Conservation (phyloP, 2,113 vertebrate genomes). For the Rhombomys opimus region DNA sequence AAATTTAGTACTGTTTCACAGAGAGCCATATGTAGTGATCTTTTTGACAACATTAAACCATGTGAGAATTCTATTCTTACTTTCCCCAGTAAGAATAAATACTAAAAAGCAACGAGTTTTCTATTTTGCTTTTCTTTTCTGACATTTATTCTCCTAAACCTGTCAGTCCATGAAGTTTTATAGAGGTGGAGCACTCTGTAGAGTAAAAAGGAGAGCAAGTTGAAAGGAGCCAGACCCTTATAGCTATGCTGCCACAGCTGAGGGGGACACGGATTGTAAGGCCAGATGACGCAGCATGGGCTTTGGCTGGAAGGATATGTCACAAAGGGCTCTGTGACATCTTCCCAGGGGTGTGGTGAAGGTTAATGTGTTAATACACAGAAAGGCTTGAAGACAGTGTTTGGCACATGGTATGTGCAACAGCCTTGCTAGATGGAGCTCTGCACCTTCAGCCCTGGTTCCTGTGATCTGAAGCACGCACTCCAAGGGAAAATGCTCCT, state of each 20-base stretch:
- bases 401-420: not conserved
- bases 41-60: not conserved
- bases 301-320: not conserved
- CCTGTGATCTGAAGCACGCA: not conserved
- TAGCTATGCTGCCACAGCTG: not conserved
- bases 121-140: constrained; percentile 27
- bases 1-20: not conserved
- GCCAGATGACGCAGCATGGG: not conserved
- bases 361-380: not conserved
- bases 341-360: not conserved
- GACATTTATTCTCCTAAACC: not conserved
- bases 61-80: too few relatives aligned
- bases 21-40: not conserved
- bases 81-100: constrained; percentile 41
- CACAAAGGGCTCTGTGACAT: not conserved
- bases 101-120: constrained; percentile 40
- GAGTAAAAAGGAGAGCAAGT: not conserved
- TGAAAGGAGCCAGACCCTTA: not conserved
- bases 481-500: not conserved
- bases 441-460: not conserved
- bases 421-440: not conserved
- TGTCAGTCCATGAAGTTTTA: not conserved
- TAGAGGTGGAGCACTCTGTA: not conserved
- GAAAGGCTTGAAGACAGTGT: not conserved
- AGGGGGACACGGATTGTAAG: not conserved